Percentiles rank a stretch among this genome's conserved stretches.
These are phyloP conservation scores for Bombus superbus DNA, from an alignment of 1,140 invertebrate species.

Conservation along the genomic window DNA sequence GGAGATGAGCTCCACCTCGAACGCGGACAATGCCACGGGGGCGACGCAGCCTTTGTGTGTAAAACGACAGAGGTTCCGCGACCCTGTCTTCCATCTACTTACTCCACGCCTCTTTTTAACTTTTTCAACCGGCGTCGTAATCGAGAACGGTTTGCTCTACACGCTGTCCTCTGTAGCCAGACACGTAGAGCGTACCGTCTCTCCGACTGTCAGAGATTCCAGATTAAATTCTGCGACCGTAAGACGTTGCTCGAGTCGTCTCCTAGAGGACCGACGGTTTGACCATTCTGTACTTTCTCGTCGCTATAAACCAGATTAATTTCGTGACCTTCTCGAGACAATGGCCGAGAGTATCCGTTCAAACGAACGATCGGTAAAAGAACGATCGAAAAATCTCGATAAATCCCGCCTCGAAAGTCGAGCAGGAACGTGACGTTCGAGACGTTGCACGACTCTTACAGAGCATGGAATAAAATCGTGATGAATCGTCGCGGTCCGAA, in stretches of 20 bases:
- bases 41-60: slow-evolving; percentile 53
- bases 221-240: too few relatives aligned
- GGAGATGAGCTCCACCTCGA: slow-evolving; percentile 27
- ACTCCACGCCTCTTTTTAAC: slow-evolving; percentile 29
- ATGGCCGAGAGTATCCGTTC: neutral
- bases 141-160: neutral
- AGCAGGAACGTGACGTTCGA: neutral
- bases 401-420: neutral
- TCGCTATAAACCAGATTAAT: neutral
- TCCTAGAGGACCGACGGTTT: too few relatives aligned
- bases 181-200: neutral
- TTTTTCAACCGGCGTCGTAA: neutral
- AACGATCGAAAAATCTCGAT: neutral
- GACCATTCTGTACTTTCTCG: too few relatives aligned
- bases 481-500: neutral
- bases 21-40: slow-evolving; percentile 49
- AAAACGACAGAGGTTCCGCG: slow-evolving; percentile 43
- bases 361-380: neutral
- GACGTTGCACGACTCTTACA: too few relatives aligned
- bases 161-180: neutral
- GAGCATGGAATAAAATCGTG: neutral
- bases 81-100: slow-evolving; percentile 1
- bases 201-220: too few relatives aligned
- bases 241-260: too few relatives aligned
- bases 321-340: neutral